Conservation (phyloP, 2,797 vertebrate species). For the Gambusia yucatana region DNA sequence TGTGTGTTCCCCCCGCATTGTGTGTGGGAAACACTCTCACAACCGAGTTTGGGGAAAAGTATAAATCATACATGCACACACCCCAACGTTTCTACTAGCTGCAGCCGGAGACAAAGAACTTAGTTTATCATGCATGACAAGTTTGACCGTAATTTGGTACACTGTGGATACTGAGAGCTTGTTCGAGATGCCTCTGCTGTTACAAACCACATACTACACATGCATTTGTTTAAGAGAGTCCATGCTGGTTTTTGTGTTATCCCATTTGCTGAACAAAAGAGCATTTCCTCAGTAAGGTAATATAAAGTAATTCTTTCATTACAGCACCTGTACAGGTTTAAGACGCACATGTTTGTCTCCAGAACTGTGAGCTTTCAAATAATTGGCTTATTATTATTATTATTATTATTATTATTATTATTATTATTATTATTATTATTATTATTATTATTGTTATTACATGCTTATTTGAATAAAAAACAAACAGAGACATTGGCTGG, state of each 20-base stretch:
- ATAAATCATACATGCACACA: slow-evolving; percentile 62
- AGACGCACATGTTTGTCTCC: slow-evolving; percentile 12
- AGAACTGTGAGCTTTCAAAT: slow-evolving; percentile 13
- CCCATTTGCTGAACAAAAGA: slow-evolving; percentile 26
- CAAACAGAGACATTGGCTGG: slow-evolving; percentile 44
- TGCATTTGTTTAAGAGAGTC: slow-evolving; percentile 26
- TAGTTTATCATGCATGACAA: slow-evolving; percentile 51
- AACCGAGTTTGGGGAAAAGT: slow-evolving; percentile 59
- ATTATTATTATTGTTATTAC: slow-evolving; percentile 3
- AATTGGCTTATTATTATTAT: slow-evolving; percentile 6
- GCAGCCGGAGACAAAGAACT: slow-evolving; percentile 49
- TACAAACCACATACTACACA: slow-evolving; percentile 40
- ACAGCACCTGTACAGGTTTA: background rate
- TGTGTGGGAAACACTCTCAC: slow-evolving; percentile 76
- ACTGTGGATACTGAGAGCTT: slow-evolving; percentile 40
- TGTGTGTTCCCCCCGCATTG: slow-evolving; percentile 70
- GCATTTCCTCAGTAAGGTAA: background rate
- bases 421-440: too few relatives aligned
- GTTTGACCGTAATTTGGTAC: slow-evolving; percentile 51
- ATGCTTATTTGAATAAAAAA: slow-evolving; percentile 46
- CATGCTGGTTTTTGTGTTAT: slow-evolving; percentile 22
- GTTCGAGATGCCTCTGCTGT: slow-evolving; percentile 28
- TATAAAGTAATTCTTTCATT: slow-evolving; percentile 16
- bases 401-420: background rate
- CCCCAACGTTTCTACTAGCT: slow-evolving; percentile 23